Conservation (phyloP, 2,888 invertebrate genomes). For the Drosophila fulvimacula region DNA sequence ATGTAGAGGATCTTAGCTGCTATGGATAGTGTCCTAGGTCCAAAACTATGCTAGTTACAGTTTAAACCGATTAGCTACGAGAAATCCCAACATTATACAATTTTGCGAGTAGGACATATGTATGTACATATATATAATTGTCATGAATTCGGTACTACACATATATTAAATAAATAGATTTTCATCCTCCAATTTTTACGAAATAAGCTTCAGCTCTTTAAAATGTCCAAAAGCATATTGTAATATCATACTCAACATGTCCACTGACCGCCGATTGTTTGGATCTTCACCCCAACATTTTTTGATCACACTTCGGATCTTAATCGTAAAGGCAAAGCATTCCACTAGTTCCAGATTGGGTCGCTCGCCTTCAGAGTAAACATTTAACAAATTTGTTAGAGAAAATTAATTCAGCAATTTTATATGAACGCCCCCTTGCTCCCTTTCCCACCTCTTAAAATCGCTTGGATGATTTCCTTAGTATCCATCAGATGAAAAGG, state of each 20-base stretch:
- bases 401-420: background rate
- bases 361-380: background rate
- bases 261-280: constrained; percentile 12
- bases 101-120: no score
- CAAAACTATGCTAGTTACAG: no score
- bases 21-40: no score
- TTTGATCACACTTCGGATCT: background rate
- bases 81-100: no score
- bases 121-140: no score
- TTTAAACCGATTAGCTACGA: no score
- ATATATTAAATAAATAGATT: no score
- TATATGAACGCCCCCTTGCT: background rate
- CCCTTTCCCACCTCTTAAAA: background rate
- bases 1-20: no score
- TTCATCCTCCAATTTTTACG: no score
- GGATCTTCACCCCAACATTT: constrained; percentile 41
- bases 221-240: background rate
- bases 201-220: background rate
- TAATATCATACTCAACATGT: background rate
- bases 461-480: fast-evolving
- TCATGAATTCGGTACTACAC: no score
- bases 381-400: background rate
- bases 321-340: fast-evolving
- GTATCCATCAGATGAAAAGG: background rate
- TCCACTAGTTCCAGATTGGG: constrained; percentile 14